Conservation (phyloP, 2,113 vertebrate species). For the Istiophorus platypterus region DNA sequence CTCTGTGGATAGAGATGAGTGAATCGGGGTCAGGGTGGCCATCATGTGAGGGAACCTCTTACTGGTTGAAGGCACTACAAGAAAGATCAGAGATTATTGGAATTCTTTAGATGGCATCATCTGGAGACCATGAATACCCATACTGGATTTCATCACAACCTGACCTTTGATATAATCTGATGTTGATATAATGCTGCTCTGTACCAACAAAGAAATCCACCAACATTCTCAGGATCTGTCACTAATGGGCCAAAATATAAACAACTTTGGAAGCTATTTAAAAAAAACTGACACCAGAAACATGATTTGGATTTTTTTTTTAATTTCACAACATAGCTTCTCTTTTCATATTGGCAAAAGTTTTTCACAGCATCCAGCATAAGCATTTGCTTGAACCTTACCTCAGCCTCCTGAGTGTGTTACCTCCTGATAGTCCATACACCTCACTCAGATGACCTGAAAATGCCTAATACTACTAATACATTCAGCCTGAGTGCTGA, state of each 20-base stretch:
- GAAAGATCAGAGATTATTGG: neutral
- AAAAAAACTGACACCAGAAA: neutral
- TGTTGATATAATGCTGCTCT: neutral
- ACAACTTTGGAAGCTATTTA: neutral
- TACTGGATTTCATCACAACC: neutral
- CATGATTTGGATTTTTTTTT: neutral
- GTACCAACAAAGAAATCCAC: too few species aligned
- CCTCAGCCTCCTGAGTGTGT: neutral
- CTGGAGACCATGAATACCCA: neutral
- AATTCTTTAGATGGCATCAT: neutral
- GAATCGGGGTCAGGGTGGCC: slow-evolving; percentile 47
- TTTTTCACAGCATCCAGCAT: neutral
- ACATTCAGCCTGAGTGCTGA: slow-evolving; percentile 31
- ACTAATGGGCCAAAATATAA: neutral
- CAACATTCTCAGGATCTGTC: neutral
- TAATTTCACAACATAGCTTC: neutral
- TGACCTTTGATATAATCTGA: too few species aligned
- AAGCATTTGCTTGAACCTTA: neutral
- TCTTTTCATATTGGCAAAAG: neutral
- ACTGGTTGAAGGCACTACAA: neutral
- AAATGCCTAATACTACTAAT: slow-evolving; percentile 51
- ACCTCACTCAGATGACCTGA: slow-evolving; percentile 59
- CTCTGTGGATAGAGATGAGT: slow-evolving; percentile 46
- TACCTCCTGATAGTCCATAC: slow-evolving; percentile 31
- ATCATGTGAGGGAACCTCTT: neutral